These are phyloP conservation scores for Saguinus midas DNA, from an alignment of 2,113 vertebrate species.

Conservation along the genomic window DNA sequence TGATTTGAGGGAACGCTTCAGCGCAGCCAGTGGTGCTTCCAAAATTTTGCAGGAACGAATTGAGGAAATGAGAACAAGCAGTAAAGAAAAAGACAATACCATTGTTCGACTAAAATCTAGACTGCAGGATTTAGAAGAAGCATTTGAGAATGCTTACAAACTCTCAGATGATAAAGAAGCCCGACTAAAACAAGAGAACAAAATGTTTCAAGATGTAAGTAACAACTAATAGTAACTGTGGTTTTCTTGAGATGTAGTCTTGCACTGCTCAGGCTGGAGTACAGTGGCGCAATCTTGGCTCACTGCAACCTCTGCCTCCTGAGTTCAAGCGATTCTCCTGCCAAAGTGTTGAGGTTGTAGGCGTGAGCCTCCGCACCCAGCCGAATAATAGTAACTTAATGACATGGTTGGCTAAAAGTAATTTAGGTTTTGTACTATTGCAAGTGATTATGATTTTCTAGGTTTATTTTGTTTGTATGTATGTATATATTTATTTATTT, in stretches of 20 bases:
- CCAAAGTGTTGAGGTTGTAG: too few relatives aligned
- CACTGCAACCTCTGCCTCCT: too few relatives aligned
- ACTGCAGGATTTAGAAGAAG: conserved; percentile 90
- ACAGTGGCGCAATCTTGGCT: too few relatives aligned
- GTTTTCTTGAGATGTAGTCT: too few relatives aligned
- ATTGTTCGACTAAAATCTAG: conserved; percentile 83
- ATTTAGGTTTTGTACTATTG: background rate
- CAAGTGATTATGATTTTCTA: background rate
- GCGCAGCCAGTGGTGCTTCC: conserved; percentile 82
- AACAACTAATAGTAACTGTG: fast-evolving
- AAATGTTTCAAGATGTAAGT: conserved; percentile 96
- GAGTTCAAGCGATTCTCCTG: too few relatives aligned
- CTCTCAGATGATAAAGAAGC: conserved; percentile 91
- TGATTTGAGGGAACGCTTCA: conserved; percentile 91
- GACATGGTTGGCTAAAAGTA: background rate
- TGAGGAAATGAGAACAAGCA: conserved; percentile 88
- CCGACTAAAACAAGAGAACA: conserved; percentile 89
- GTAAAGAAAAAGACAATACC: conserved; percentile 90
- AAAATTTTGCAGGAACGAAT: conserved; percentile 89
- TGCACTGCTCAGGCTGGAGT: too few relatives aligned
- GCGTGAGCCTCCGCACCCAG: too few relatives aligned
- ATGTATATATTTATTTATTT: too few relatives aligned
- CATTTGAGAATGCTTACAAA: conserved; percentile 86
- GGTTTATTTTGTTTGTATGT: background rate
- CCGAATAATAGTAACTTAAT: fast-evolving